Evolutionary conservation across 2,888 invertebrate species (phyloP), one percentile per base, ranked within the genome.

Genomic region (Heliconius ethilla): DNA sequence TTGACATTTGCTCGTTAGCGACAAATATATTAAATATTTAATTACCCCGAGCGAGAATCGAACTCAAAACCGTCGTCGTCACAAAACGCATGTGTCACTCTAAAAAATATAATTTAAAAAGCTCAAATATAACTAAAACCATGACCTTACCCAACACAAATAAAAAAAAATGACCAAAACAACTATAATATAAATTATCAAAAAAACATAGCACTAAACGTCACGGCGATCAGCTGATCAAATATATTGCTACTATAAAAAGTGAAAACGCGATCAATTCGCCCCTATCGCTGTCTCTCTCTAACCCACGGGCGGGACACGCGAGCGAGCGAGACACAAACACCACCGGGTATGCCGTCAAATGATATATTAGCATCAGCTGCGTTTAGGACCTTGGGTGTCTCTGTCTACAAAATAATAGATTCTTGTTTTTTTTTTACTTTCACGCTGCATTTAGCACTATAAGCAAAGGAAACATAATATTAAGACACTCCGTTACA

Each of bases 291-390:
- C 86, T 79, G 86, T 94, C 92, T 85, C 88, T 83, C 79, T 92
- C 89, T 51, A 79, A 73, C 88, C 62, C 80, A 75, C 78, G 79
- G 63, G 59, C 15, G 25, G 25, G 51, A 33, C 77, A 73, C 72
- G 76, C 55, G 86, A 78, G 81, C 72, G 88, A 92, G 82, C 82
- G 88, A 87, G 90, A 90, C 84, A 80, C 85, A 81, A 80, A 85
- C 55, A n/a, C 80, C 83, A 82, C 79, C 85, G 83, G 83, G 85
- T 85, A 87, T 88, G 84, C 87, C 91, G 90, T 92, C 92, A 94
- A 94, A 94, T 94, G 94, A 94, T 94, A 94, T 94, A 94, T 94
- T 92, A 93, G 91, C 93, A 93, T 94, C 94, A 94, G 94, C 94
- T 93, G 94, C 92, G 92, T 93, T 94, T 94, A 94, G 94, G 93